These are phyloP conservation scores for Drosophila novamexicana DNA, from an alignment of 1,140 invertebrate species.

Conservation along the genomic window DNA sequence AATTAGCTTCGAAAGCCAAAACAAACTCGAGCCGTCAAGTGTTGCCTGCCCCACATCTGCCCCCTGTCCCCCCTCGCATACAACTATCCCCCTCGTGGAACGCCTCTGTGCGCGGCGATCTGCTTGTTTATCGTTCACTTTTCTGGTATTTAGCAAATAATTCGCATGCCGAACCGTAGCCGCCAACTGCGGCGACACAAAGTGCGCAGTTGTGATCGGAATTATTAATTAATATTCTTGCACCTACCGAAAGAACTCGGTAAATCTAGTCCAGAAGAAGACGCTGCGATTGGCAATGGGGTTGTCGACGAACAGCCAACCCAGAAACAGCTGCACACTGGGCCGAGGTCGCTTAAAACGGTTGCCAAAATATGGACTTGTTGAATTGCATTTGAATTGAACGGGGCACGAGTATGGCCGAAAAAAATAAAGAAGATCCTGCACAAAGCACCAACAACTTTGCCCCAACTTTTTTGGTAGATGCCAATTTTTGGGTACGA, in stretches of 20 bases:
- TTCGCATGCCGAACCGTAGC: constrained; percentile 70
- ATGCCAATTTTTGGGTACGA: no score
- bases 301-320: background rate
- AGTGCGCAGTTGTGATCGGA: constrained; percentile 78
- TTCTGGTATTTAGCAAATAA: constrained; percentile 78
- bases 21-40: constrained; percentile 7
- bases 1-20: constrained; percentile 37
- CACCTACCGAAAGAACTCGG: constrained; percentile 60
- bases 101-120: constrained; percentile 7
- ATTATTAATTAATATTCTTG: constrained; percentile 84
- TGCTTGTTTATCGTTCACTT: constrained; percentile 54
- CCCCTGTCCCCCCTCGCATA: background rate
- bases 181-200: constrained; percentile 69
- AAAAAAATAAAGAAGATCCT: no score
- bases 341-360: background rate
- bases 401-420: no score
- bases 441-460: no score
- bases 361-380: no score
- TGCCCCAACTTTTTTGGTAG: no score
- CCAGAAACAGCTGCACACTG: background rate
- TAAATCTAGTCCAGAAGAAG: constrained; percentile 48
- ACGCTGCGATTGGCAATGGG: background rate
- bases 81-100: background rate
- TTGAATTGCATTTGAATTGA: background rate
- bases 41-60: constrained; percentile 2